phyloP scores from a whole-genome alignment of 2,888 invertebrate species.

The Netelia fuscicornis region DNA sequence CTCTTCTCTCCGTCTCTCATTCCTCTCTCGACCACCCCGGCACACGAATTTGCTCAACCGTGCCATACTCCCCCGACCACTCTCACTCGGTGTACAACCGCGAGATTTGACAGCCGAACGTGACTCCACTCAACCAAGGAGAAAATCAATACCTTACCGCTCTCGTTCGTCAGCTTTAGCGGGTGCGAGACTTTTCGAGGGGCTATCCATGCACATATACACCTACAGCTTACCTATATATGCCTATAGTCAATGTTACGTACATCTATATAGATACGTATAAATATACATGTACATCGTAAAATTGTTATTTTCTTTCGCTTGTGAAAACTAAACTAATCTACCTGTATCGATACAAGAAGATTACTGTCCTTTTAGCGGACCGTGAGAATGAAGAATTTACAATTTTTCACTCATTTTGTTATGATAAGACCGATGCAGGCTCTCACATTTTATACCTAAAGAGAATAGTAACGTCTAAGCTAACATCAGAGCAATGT shows the following conservation, averaged over 20 bases:
- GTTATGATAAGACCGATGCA: no score
- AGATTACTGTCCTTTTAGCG: no score
- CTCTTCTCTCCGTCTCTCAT: conserved; percentile 53
- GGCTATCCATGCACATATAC: conserved; percentile 4
- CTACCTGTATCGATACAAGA: no score
- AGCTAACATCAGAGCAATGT: no score
- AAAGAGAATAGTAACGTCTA: no score
- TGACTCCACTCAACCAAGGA: conserved; percentile 73
- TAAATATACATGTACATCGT: neutral
- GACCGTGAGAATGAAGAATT: no score
- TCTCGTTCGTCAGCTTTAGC: conserved; percentile 60
- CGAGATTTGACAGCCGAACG: conserved; percentile 79
- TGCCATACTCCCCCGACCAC: conserved; percentile 36
- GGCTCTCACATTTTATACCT: no score
- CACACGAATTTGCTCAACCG: conserved; percentile 67
- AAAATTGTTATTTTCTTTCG: no score
- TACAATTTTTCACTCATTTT: no score
- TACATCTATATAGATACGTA: neutral
- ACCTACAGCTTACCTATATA: neutral
- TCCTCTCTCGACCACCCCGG: conserved; percentile 61
- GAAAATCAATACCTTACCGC: conserved; percentile 67
- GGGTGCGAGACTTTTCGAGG: conserved; percentile 50
- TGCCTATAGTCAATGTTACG: neutral
- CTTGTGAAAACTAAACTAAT: no score
- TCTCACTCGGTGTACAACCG: conserved; percentile 66